phyloP scores from a whole-genome alignment of 2,113 vertebrate species.

The Oryzias javanicus region DNA sequence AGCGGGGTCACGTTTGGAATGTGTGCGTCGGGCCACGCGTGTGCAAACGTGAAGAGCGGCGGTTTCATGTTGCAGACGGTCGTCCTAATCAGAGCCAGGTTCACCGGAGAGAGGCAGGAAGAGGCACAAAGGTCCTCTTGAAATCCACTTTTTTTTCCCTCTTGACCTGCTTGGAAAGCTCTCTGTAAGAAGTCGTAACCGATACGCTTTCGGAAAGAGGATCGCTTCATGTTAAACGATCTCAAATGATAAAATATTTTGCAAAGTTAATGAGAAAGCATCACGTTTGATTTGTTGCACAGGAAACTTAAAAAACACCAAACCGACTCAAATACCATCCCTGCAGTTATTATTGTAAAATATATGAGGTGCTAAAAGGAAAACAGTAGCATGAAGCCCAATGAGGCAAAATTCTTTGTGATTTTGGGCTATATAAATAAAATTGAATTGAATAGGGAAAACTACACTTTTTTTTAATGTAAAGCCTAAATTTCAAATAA shows the following conservation, averaged over 20 bases:
- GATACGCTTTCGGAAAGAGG: background rate
- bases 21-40: conserved; percentile 11
- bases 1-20: conserved; percentile 19
- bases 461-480: no score
- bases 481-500: no score
- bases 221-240: background rate
- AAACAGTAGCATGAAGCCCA: no score
- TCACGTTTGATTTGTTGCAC: background rate
- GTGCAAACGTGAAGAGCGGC: conserved; percentile 32
- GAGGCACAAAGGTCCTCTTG: conserved; percentile 46
- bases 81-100: conserved; percentile 63
- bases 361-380: no score
- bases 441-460: no score
- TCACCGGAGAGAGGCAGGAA: conserved; percentile 30
- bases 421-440: no score
- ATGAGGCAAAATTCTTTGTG: no score
- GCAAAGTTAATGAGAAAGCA: background rate
- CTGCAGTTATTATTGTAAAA: no score
- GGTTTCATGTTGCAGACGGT: conserved; percentile 52
- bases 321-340: background rate
- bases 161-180: background rate
- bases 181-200: background rate
- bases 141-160: conserved; percentile 1
- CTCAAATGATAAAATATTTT: background rate
- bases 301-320: background rate